These are phyloP conservation scores for Vanacampus margaritifer DNA, from an alignment of 2,113 vertebrate genomes.

Conservation along the genomic window DNA sequence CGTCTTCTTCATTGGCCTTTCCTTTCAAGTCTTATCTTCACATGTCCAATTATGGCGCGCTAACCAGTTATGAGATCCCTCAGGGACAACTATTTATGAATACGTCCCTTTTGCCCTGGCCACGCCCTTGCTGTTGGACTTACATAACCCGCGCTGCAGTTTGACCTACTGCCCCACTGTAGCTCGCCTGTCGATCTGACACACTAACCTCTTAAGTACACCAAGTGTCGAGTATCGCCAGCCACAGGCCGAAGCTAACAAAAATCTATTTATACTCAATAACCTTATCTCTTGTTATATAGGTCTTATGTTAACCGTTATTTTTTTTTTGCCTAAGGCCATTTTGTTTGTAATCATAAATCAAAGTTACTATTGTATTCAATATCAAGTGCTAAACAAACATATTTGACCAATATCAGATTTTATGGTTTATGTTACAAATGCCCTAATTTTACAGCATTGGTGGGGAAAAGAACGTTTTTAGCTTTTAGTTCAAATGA, in stretches of 20 bases:
- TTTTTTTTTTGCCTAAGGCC: not conserved
- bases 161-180: conserved; percentile 35
- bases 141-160: not conserved
- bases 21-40: not conserved
- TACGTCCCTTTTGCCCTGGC: not conserved
- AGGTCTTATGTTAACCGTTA: not conserved
- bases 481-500: too few species aligned
- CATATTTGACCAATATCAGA: too few species aligned
- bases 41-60: not conserved
- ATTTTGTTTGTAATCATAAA: not conserved
- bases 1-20: not conserved
- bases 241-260: not conserved
- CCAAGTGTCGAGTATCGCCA: conserved; percentile 3
- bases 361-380: not conserved
- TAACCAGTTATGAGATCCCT: not conserved
- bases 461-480: too few species aligned
- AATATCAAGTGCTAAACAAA: too few species aligned
- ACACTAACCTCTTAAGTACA: conserved; percentile 14
- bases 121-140: not conserved
- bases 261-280: not conserved
- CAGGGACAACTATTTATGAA: not conserved
- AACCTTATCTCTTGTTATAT: not conserved
- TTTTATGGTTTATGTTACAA: too few species aligned
- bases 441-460: too few species aligned
- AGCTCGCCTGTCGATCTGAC: conserved; percentile 8